A percentile compares a stretch with the other conserved stretches of the same genome.
Evolutionary conservation across 2,113 vertebrate genomes (phyloP).

Genomic region (Rhinolophus sinicus): DNA sequence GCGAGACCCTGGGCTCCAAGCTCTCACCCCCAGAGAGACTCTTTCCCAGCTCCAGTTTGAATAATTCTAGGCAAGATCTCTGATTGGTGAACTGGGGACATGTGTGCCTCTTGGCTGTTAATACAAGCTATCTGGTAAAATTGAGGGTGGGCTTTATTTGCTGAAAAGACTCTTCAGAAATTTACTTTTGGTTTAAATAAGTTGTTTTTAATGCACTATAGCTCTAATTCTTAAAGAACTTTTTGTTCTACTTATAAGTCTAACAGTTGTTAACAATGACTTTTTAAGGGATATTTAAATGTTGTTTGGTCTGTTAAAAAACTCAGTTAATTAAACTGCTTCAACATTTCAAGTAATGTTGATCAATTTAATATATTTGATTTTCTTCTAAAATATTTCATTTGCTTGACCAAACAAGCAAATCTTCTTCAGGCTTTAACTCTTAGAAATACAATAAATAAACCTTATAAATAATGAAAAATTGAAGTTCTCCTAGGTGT

Average conservation of each 20-base stretch:
- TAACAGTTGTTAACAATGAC: slow-evolving; percentile 16
- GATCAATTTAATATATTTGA: slow-evolving; percentile 33
- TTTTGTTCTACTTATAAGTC: slow-evolving; percentile 31
- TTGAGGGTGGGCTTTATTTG: slow-evolving; percentile 13
- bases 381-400: slow-evolving; percentile 53
- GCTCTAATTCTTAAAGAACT: background rate
- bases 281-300: slow-evolving; percentile 20
- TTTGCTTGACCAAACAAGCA: background rate
- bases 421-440: background rate
- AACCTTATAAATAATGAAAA: slow-evolving; percentile 21
- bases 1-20: background rate
- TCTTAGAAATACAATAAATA: background rate
- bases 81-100: background rate
- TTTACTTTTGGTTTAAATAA: slow-evolving; percentile 45
- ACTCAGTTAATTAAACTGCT: slow-evolving; percentile 31
- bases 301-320: slow-evolving; percentile 45
- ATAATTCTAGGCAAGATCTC: slow-evolving; percentile 15
- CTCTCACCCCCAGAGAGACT: background rate
- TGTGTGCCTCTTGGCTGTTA: background rate
- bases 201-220: slow-evolving; percentile 30
- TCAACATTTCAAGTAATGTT: slow-evolving; percentile 34
- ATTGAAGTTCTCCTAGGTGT: background rate
- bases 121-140: background rate
- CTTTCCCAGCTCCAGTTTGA: background rate
- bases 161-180: background rate